phyloP scores from a whole-genome alignment of 2,888 invertebrate species.

The Xylophagus ater region DNA sequence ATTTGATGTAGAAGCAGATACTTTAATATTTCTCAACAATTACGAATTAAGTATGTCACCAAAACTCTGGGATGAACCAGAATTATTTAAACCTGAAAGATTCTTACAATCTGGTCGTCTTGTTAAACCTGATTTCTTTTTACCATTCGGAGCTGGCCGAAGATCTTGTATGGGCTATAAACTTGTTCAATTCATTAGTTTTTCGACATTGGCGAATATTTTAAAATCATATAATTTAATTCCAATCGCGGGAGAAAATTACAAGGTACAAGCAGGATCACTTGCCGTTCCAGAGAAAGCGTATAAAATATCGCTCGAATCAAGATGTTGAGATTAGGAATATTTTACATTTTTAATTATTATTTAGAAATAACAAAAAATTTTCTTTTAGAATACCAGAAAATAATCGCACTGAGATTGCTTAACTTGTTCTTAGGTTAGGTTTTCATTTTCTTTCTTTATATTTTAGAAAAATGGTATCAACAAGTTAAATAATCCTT shows the following conservation, averaged over 20 bases:
- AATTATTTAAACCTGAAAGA: conserved; percentile 48
- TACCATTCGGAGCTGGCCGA: conserved; percentile 55
- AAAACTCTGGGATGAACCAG: conserved; percentile 49
- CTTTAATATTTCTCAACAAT: conserved; percentile 55
- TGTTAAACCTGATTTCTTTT: conserved; percentile 51
- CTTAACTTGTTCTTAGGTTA: no score
- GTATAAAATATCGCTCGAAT: no score
- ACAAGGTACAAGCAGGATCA: conserved; percentile 45
- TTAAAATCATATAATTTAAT: conserved; percentile 45
- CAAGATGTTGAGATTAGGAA: no score
- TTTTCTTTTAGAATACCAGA: no score
- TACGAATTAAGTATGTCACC: conserved; percentile 53
- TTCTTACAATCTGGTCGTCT: conserved; percentile 47
- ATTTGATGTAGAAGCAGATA: conserved; percentile 48
- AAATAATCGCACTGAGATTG: no score
- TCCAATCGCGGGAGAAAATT: conserved; percentile 39
- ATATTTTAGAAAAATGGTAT: no score
- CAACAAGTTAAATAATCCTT: no score
- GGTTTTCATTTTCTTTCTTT: no score
- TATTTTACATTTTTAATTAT: no score
- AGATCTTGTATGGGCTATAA: conserved; percentile 59
- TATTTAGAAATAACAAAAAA: no score
- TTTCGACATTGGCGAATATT: conserved; percentile 43
- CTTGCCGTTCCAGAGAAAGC: conserved; percentile 44
- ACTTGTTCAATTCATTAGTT: conserved; percentile 49